Conservation (phyloP, 2,113 vertebrate genomes). For the Nothobranchius furzeri region DNA sequence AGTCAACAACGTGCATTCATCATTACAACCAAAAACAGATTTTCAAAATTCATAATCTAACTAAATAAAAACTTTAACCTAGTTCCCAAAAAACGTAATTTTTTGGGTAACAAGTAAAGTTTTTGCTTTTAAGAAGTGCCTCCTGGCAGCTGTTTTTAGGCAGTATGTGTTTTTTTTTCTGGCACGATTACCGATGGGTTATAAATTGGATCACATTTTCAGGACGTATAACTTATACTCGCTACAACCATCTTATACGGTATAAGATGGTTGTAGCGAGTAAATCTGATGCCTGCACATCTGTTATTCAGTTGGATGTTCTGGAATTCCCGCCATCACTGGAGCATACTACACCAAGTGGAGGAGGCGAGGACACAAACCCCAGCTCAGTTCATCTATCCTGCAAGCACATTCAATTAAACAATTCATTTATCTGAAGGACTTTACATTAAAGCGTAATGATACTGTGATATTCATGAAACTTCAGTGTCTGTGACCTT, state of each 20-base stretch:
- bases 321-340: slow-evolving; percentile 26
- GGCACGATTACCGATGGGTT: slow-evolving; percentile 9
- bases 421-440: slow-evolving; percentile 48
- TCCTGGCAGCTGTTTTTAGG: background rate
- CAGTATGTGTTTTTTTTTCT: slow-evolving; percentile 1
- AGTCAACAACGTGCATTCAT: background rate
- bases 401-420: slow-evolving; percentile 57
- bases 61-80: too few species aligned
- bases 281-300: slow-evolving; percentile 39
- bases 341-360: slow-evolving; percentile 22
- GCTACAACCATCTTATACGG: too few species aligned
- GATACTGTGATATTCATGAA: slow-evolving; percentile 55
- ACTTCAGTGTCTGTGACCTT: slow-evolving; percentile 39
- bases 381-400: slow-evolving; percentile 35
- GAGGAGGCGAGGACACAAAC: slow-evolving; percentile 49
- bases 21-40: too few species aligned
- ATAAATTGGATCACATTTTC: slow-evolving; percentile 16
- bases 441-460: slow-evolving; percentile 52
- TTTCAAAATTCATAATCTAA: too few species aligned
- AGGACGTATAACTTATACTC: too few species aligned
- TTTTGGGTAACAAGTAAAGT: background rate
- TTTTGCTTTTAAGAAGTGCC: background rate
- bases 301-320: slow-evolving; percentile 36
- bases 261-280: slow-evolving; percentile 4
- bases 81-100: background rate